Conservation (phyloP, 2,888 invertebrate genomes). For the Lordiphosa fenestrarum region DNA sequence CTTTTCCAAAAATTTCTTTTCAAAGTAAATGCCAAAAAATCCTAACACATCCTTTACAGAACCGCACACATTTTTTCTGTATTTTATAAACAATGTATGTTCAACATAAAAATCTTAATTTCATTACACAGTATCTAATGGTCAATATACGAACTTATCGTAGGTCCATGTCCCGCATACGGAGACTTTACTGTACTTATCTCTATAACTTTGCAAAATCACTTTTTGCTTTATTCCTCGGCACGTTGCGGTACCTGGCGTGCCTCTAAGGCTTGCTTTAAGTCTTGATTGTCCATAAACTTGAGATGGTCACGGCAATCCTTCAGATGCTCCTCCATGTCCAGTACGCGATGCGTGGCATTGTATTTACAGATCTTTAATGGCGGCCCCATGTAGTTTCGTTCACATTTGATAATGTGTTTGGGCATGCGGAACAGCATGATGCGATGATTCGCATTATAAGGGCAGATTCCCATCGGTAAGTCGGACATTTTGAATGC, state of each 20-base stretch:
- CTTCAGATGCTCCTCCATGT: slow-evolving; percentile 68
- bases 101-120: no score
- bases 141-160: no score
- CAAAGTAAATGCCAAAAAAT: no score
- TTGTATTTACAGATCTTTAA: slow-evolving; percentile 76
- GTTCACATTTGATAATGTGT: slow-evolving; percentile 51
- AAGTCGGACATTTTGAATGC: slow-evolving; percentile 29
- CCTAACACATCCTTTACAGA: no score
- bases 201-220: no score
- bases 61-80: no score
- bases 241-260: slow-evolving; percentile 14
- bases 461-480: slow-evolving; percentile 47
- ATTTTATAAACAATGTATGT: no score
- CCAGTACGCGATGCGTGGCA: slow-evolving; percentile 74
- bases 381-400: slow-evolving; percentile 57
- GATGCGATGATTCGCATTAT: slow-evolving; percentile 44
- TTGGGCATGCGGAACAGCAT: slow-evolving; percentile 42
- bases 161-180: no score
- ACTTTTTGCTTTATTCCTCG: not conserved
- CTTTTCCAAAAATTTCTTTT: no score
- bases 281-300: slow-evolving; percentile 43
- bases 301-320: slow-evolving; percentile 60
- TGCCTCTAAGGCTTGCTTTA: slow-evolving; percentile 35
- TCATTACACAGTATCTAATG: no score
- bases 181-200: no score